phyloP scores from a whole-genome alignment of 2,797 vertebrate genomes.

The Pempheris klunzingeri region DNA sequence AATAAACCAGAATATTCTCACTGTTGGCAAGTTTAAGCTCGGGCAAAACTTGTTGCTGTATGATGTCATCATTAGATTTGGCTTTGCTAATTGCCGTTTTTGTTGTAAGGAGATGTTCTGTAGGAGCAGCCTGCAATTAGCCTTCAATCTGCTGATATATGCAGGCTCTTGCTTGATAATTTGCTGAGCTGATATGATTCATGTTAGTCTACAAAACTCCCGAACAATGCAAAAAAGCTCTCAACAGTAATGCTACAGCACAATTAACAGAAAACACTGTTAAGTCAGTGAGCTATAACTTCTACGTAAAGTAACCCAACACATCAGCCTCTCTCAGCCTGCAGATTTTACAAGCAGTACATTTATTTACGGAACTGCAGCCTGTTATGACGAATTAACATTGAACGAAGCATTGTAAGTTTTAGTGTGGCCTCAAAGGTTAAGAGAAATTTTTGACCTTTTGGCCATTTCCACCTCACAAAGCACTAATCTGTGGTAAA shows the following conservation, averaged over 20 bases:
- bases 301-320: neutral
- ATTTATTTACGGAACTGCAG: neutral
- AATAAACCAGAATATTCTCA: constrained; percentile 16
- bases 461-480: neutral
- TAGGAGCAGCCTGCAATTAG: constrained; percentile 51
- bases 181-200: constrained; percentile 37
- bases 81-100: constrained; percentile 52
- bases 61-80: constrained; percentile 30
- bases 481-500: neutral
- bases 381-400: neutral
- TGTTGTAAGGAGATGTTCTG: constrained; percentile 43
- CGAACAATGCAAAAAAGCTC: constrained; percentile 16
- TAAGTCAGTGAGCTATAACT: constrained; percentile 11
- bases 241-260: neutral
- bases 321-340: constrained; percentile 2
- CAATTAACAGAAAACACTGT: constrained; percentile 16
- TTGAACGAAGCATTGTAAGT: neutral
- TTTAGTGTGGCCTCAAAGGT: neutral
- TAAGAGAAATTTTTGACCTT: neutral
- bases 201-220: constrained; percentile 20
- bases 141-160: constrained; percentile 29
- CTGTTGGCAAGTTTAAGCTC: constrained; percentile 12
- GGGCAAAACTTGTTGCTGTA: constrained; percentile 16
- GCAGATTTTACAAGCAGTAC: neutral
- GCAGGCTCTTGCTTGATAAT: constrained; percentile 16